Evolutionary conservation across 2,888 invertebrate species (phyloP).

Genomic region (Blera fallax): DNA sequence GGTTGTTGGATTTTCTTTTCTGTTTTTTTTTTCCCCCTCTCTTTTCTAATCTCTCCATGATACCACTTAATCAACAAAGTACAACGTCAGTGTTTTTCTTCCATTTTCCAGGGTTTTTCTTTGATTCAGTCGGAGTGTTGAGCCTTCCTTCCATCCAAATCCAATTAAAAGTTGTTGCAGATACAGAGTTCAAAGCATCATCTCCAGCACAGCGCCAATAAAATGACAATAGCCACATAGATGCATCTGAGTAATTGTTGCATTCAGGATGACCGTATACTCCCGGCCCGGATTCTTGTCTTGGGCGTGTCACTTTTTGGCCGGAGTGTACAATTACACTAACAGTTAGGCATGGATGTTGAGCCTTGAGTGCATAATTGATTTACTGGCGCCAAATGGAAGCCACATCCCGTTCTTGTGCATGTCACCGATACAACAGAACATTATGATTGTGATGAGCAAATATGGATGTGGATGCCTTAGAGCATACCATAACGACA

Average conservation of each 20-base stretch:
- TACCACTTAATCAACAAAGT: slow-evolving; percentile 70
- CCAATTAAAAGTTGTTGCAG: slow-evolving; percentile 64
- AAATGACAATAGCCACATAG: slow-evolving; percentile 62
- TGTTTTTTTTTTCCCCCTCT: slow-evolving; percentile 24
- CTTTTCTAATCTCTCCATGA: slow-evolving; percentile 61
- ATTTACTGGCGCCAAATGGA: slow-evolving; percentile 67
- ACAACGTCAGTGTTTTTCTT: slow-evolving; percentile 50
- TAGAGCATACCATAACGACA: slow-evolving; percentile 65
- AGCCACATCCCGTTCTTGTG: slow-evolving; percentile 39
- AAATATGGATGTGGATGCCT: slow-evolving; percentile 55
- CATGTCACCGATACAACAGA: slow-evolving; percentile 40
- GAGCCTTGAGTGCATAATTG: slow-evolving; percentile 45
- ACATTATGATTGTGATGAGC: slow-evolving; percentile 63
- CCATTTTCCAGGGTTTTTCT: slow-evolving; percentile 16
- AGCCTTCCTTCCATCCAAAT: slow-evolving; percentile 43
- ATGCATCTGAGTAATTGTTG: slow-evolving; percentile 68
- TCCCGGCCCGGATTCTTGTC: neutral
- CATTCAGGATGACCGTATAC: slow-evolving; percentile 4
- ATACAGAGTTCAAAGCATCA: slow-evolving; percentile 51
- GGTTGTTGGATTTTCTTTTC: slow-evolving; percentile 34
- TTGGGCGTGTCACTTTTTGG: slow-evolving; percentile 27
- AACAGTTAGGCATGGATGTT: slow-evolving; percentile 7
- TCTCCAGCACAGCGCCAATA: slow-evolving; percentile 11
- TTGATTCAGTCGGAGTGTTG: slow-evolving; percentile 4
- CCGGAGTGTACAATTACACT: neutral